Base-by-base conservation (phyloP, 2,113 vertebrate species). In the Arizona elegans region DNA sequence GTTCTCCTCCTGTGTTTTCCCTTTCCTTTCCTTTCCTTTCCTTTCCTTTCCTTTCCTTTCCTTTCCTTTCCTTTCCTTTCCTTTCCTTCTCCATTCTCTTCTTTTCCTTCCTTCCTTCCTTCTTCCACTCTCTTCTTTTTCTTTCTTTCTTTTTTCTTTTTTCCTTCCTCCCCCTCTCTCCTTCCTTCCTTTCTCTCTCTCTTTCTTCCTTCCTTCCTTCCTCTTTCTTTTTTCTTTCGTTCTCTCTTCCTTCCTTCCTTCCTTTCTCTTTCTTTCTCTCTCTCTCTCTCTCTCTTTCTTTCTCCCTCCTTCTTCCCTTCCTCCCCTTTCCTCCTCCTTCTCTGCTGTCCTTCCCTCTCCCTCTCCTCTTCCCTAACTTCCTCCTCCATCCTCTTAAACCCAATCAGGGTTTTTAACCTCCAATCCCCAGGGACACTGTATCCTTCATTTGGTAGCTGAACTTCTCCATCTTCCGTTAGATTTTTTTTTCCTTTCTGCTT, bases 1-100 rank as follows among this genome's bases (percentile, higher is more conserved):
- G 92, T 95, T 93, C 94, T 94, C 85, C 93, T 96, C 91, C 59
- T 54, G 93, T 94, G n/a, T 15, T 50, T 26, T 58, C 13, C 93
- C 94, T 93, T 94, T 91, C 92, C 81, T 56, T 24, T 29, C 2
- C 8, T 75, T 59, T 88, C 92, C 92, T 91, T 94, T 0, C 0
- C 21, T 8, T 89, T 55, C 93, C 0, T 1, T 92, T 95, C 5
- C 0, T 1, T 4, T 86, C 65, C 91, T 0, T 12, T 24, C 10
- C 91, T 55, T 2, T 81, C 94, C 0, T 1, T 94, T 95, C 2
- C 8, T 11, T 33, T 0, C 29, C 12, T 94, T 0, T 59, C 91
- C 95, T 24, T 26, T 2, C 56, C 5, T 94, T 33, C 0, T 65
- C 88, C 52, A 0, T 81, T 91, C 95, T 89, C 89, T 33, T 89